A percentile compares a stretch with the other conserved stretches of the same genome.
Conservation (phyloP, 2,113 vertebrate species). For the Amazona guildingii region DNA sequence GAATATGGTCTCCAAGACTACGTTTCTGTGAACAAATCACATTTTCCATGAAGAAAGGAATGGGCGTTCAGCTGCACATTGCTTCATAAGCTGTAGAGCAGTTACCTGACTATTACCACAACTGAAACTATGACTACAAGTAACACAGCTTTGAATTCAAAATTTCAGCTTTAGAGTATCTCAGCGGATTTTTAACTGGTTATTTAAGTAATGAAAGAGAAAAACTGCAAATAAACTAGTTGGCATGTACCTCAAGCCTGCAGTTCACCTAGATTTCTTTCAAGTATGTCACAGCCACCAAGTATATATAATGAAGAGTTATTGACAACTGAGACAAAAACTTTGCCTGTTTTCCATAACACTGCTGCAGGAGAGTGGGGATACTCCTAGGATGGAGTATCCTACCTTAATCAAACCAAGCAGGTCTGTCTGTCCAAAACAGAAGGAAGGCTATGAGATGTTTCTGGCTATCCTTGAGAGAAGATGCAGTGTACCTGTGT, state of each 20-base stretch:
- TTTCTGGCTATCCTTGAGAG: background rate
- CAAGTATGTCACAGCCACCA: background rate
- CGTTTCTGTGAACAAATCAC: background rate
- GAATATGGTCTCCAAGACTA: background rate
- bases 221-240: background rate
- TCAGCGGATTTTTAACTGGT: background rate
- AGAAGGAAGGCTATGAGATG: background rate
- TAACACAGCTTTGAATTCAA: background rate
- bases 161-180: background rate
- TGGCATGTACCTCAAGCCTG: background rate
- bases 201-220: background rate
- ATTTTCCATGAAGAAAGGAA: constrained; percentile 15
- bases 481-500: background rate
- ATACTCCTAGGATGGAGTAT: background rate
- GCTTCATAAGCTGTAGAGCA: background rate
- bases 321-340: background rate
- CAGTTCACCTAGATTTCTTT: background rate
- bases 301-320: background rate
- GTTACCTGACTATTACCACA: background rate
- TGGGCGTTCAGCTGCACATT: background rate
- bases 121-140: background rate
- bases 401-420: background rate
- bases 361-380: background rate
- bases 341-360: background rate
- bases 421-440: background rate